These are phyloP conservation scores for Drosophila demipolita DNA, from an alignment of 2,888 invertebrate genomes.

Conservation along the genomic window DNA sequence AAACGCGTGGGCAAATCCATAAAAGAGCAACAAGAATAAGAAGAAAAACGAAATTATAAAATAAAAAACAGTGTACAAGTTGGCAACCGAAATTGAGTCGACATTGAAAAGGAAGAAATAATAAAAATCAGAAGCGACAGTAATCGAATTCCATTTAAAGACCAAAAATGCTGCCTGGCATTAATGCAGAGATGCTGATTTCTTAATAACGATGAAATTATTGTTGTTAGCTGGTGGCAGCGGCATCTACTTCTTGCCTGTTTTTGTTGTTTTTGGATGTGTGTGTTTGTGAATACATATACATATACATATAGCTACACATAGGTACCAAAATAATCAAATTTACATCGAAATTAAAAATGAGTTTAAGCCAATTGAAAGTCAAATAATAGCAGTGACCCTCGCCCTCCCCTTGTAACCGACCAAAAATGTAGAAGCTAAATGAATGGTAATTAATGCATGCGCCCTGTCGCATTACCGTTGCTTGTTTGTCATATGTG, in stretches of 20 bases:
- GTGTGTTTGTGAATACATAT: not conserved
- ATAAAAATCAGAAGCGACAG: slow-evolving; percentile 5
- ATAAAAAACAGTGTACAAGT: slow-evolving; percentile 44
- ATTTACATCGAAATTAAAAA: slow-evolving; percentile 41
- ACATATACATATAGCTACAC: not conserved
- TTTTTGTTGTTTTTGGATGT: slow-evolving; percentile 6
- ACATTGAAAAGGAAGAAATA: slow-evolving; percentile 7
- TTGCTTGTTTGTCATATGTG: slow-evolving; percentile 11
- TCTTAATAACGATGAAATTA: slow-evolving; percentile 36
- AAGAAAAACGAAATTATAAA: slow-evolving; percentile 27
- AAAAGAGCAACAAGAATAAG: slow-evolving; percentile 39
- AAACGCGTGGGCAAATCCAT: slow-evolving; percentile 55
- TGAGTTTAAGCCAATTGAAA: slow-evolving; percentile 32
- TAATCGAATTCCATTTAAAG: slow-evolving; percentile 28
- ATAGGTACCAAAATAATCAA: slow-evolving; percentile 41
- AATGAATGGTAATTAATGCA: slow-evolving; percentile 56
- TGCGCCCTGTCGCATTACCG: slow-evolving; percentile 14
- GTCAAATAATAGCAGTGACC: slow-evolving; percentile 26
- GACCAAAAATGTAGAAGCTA: slow-evolving; percentile 32
- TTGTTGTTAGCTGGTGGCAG: slow-evolving; percentile 34
- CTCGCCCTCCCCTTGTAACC: not conserved
- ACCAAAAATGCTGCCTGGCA: slow-evolving; percentile 19
- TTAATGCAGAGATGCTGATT: slow-evolving; percentile 35
- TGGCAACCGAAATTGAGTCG: slow-evolving; percentile 12
- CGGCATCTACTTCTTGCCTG: slow-evolving; percentile 17